Conservation (phyloP, 37 sponge, comb jelly and placozoan species). For the Beroe forskalii region DNA sequence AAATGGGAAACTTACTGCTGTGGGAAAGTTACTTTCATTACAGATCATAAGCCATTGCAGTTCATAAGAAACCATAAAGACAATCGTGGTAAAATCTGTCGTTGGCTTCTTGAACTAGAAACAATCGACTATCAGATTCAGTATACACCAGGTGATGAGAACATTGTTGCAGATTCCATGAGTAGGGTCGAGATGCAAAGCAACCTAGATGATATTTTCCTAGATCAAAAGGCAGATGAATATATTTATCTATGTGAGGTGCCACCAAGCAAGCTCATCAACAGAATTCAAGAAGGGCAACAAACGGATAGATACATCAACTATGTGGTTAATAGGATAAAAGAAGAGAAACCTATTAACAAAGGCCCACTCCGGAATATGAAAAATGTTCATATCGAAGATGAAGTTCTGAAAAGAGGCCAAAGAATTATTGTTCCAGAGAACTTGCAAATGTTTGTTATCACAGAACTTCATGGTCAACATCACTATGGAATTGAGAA, state of each 20-base stretch:
- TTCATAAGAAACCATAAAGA: not conserved
- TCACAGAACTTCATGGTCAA: not conserved
- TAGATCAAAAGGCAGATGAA: too few species aligned
- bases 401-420: too few species aligned
- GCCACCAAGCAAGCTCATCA: too few species aligned
- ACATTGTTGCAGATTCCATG: not conserved
- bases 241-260: too few species aligned
- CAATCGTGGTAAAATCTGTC: not conserved
- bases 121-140: not conserved
- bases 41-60: not conserved
- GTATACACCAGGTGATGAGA: not conserved
- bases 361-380: not conserved
- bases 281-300: too few species aligned
- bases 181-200: too few species aligned
- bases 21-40: not conserved
- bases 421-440: not conserved
- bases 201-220: too few species aligned
- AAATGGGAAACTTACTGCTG: not conserved
- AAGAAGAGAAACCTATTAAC: too few species aligned
- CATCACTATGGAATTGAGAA: not conserved
- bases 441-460: not conserved
- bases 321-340: too few species aligned
- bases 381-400: too few species aligned
- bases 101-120: constrained; percentile 1
- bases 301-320: not conserved